phyloP scores from a whole-genome alignment of 1,140 invertebrate species.

The Anoplophora glabripennis region DNA sequence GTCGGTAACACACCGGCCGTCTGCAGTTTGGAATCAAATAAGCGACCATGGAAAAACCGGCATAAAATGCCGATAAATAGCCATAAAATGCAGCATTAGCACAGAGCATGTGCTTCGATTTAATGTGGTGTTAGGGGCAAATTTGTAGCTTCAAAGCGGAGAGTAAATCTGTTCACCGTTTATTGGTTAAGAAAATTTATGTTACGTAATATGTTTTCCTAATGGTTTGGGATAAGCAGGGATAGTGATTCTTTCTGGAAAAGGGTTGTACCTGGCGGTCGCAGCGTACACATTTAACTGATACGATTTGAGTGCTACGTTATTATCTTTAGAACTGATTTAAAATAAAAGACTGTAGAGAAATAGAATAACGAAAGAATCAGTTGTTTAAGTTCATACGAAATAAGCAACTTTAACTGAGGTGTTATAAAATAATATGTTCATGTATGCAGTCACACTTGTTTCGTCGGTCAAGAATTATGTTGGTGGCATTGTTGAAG shows the following conservation, averaged over 20 bases:
- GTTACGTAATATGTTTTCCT: constrained; percentile 7
- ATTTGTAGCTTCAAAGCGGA: constrained; percentile 11
- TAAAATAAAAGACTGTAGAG: neutral
- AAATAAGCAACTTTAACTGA: no score
- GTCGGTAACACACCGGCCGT: no score
- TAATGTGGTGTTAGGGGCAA: constrained; percentile 13
- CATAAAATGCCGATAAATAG: constrained; percentile 5
- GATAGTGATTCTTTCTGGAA: constrained; percentile 2
- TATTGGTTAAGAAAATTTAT: constrained; percentile 17
- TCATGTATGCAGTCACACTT: no score
- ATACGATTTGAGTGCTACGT: no score
- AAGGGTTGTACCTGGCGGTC: neutral
- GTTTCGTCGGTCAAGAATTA: no score
- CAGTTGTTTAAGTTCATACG: no score
- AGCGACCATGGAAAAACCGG: no score
- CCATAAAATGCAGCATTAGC: constrained; percentile 12
- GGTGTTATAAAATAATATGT: no score
- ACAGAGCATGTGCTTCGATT: constrained; percentile 3
- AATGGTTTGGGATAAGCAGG: constrained; percentile 9
- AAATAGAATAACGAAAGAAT: no score
- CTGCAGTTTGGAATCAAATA: no score
- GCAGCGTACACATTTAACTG: neutral
- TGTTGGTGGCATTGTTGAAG: no score
- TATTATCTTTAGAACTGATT: neutral
- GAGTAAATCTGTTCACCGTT: constrained; percentile 18